A percentile compares a stretch with the other conserved stretches of the same genome.
These are phyloP conservation scores for Drosophila imparisetae DNA, from an alignment of 2,888 invertebrate species.

Conservation along the genomic window DNA sequence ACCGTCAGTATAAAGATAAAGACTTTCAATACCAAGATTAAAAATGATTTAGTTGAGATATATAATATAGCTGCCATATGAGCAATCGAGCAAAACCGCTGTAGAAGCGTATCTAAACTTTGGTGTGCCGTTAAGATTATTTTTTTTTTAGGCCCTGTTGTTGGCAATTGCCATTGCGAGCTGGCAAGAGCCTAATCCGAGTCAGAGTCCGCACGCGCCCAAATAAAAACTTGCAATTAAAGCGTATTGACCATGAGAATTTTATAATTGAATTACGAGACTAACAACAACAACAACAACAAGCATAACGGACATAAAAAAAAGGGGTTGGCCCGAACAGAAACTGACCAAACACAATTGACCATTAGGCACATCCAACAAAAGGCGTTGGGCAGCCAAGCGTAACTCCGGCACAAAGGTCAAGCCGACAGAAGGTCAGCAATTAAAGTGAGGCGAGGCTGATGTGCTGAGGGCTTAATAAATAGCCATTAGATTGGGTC, in stretches of 20 bases:
- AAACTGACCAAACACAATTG: slow-evolving; percentile 39
- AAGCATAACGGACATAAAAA: background rate
- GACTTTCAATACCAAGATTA: no score
- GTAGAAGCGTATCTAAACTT: background rate
- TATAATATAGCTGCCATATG: no score
- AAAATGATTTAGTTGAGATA: no score
- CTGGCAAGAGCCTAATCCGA: slow-evolving; percentile 26
- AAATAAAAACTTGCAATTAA: slow-evolving; percentile 77
- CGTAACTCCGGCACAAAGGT: slow-evolving; percentile 56
- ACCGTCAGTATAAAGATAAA: no score
- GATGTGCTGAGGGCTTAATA: slow-evolving; percentile 58
- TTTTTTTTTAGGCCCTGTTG: background rate
- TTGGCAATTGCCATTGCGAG: slow-evolving; percentile 7
- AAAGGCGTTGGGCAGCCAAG: slow-evolving; percentile 37
- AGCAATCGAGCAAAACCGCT: no score
- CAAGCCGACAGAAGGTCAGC: slow-evolving; percentile 61
- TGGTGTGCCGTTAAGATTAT: background rate
- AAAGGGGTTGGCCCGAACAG: slow-evolving; percentile 40
- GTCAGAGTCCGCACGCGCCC: slow-evolving; percentile 53
- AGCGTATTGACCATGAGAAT: slow-evolving; percentile 77
- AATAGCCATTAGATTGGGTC: slow-evolving; percentile 44
- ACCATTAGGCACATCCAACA: slow-evolving; percentile 6
- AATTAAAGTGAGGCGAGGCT: slow-evolving; percentile 59
- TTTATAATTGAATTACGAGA: slow-evolving; percentile 77
- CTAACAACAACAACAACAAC: slow-evolving; percentile 22